Evolutionary conservation across 30 jellyfish, hydroid and myxozoan genomes (phyloP).

Genomic region (Aurelia sp.): DNA sequence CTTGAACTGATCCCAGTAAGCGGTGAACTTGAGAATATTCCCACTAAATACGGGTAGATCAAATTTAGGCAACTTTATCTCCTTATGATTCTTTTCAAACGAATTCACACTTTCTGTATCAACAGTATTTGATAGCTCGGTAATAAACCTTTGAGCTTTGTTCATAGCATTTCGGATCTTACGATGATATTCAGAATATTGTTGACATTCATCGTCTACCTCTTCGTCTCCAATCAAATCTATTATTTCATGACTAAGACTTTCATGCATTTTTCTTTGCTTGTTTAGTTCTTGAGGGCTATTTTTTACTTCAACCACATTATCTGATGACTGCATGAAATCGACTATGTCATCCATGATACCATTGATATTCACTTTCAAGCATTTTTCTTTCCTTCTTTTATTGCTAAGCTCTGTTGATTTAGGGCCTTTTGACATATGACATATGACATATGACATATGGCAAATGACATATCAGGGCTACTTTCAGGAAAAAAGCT

Average conservation of each 20-base stretch:
- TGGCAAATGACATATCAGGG: not conserved
- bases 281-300: constrained; percentile 21
- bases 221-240: constrained; percentile 10
- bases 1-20: constrained; percentile 21
- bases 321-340: constrained; percentile 2
- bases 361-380: not conserved
- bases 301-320: not conserved
- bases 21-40: not conserved
- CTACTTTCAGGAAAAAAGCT: not conserved
- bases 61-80: constrained; percentile 13
- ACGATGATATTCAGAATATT: constrained; percentile 11
- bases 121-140: not conserved
- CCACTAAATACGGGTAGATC: too few species aligned
- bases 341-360: constrained; percentile 3
- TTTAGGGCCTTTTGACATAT: not conserved
- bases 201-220: constrained; percentile 16
- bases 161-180: constrained; percentile 14
- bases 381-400: not conserved
- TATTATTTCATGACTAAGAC: too few species aligned
- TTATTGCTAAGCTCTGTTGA: not conserved
- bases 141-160: constrained; percentile 20
- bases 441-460: too few species aligned
- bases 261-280: constrained; percentile 1
- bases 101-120: constrained; percentile 5
- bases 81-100: constrained; percentile 4